Conservation (phyloP, 2,113 vertebrate genomes). For the Aldabrachelys gigantea region DNA sequence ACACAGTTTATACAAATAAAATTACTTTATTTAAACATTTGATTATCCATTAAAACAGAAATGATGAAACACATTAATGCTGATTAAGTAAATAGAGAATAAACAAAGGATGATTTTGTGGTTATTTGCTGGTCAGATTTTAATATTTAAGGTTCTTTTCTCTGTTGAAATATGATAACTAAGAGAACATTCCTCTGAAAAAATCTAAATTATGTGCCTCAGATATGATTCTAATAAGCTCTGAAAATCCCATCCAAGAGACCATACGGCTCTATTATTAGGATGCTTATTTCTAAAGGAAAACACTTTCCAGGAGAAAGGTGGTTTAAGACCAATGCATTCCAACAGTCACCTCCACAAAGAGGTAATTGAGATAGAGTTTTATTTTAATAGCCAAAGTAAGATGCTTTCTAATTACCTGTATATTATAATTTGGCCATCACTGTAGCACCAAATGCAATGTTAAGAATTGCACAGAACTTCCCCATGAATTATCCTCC, state of each 20-base stretch:
- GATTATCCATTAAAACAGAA: neutral
- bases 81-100: neutral
- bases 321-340: neutral
- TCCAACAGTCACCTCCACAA: neutral
- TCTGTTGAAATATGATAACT: neutral
- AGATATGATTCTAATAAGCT: neutral
- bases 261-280: neutral
- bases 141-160: neutral
- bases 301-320: neutral
- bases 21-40: neutral
- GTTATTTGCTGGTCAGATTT: neutral
- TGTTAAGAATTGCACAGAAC: neutral
- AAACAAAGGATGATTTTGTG: neutral
- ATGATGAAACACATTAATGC: neutral
- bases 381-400: neutral
- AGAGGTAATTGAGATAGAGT: neutral
- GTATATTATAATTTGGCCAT: neutral
- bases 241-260: neutral
- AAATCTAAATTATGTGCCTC: neutral
- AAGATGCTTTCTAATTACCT: neutral
- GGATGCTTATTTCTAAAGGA: constrained; percentile 14
- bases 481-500: fast-evolving
- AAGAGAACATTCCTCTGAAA: neutral
- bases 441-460: neutral
- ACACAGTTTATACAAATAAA: neutral